Conservation (phyloP, 1,140 invertebrate species). For the Solenopsis fugax region DNA sequence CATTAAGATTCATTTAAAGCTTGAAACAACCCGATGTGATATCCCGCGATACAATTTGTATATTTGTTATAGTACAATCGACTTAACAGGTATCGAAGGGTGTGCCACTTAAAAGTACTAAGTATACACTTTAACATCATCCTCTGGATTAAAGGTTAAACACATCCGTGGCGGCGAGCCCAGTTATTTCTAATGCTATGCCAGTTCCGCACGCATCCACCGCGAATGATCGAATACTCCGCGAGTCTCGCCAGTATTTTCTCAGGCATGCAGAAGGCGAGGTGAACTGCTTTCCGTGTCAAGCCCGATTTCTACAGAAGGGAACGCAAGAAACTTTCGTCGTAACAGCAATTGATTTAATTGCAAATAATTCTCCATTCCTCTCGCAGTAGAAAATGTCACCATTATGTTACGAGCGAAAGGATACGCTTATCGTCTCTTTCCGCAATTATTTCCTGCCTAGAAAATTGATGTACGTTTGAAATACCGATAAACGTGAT, state of each 20-base stretch:
- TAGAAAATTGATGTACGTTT: not conserved
- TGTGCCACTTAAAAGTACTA: slow-evolving; percentile 25
- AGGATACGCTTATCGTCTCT: slow-evolving; percentile 48
- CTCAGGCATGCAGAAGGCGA: slow-evolving; percentile 38
- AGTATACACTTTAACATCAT: slow-evolving; percentile 29
- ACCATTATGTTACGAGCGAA: slow-evolving; percentile 24
- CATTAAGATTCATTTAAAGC: not conserved
- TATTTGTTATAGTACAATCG: slow-evolving; percentile 28
- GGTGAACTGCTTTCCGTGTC: slow-evolving; percentile 52
- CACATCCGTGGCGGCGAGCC: slow-evolving; percentile 25
- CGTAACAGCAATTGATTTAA: slow-evolving; percentile 60
- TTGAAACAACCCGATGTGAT: not conserved
- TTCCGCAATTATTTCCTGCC: slow-evolving; percentile 36
- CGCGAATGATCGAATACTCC: slow-evolving; percentile 31
- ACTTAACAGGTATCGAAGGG: slow-evolving; percentile 5
- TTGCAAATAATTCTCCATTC: slow-evolving; percentile 52
- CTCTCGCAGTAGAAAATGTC: slow-evolving; percentile 42
- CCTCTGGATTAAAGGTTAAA: slow-evolving; percentile 45
- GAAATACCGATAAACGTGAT: not conserved
- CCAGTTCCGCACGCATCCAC: slow-evolving; percentile 47
- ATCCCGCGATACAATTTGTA: not conserved
- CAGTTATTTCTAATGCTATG: slow-evolving; percentile 49
- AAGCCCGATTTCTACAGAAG: slow-evolving; percentile 44
- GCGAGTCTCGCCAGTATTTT: slow-evolving; percentile 34
- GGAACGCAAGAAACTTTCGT: slow-evolving; percentile 51